Evolutionary conservation across 2,797 vertebrate genomes (phyloP), one percentile per base, ranked within the genome.

Genomic region (Uromys caudimaculatus): DNA sequence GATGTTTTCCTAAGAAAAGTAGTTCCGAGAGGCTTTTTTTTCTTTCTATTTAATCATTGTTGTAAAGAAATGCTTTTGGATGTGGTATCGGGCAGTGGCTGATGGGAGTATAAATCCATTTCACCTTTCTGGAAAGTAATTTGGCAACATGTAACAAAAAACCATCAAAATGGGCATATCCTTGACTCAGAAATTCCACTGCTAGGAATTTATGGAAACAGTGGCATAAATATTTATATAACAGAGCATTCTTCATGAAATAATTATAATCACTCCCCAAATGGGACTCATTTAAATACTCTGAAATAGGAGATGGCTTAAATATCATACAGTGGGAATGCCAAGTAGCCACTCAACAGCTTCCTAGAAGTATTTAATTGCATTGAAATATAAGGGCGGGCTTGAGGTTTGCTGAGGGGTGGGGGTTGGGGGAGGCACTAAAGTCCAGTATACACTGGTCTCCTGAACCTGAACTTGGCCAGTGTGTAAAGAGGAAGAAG

Each of bases 1-100:
- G 97, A 98, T 98, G 97, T 98, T 96, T 96, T 97, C 95, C 86
- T 88, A 69, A 96, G 54, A 60, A 92, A 93, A 95, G 41, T 6
- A 67, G 23, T 54, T 92, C 81, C 50, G 60, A 84, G 77, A 86
- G 76, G 7, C 90, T 91, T 82, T 83, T 86, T 64, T 83, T 54
- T 62, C 90, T 93, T 94, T n/a, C 69, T 67, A 58, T 76, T 90
- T 77, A 93, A 82, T 94, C 32, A n/a, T 89, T 54, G 17, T 91
- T 44, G 19, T 44, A 73, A 58, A 89, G 38, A 73, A 71, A 90
- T 85, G 52, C 73, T 24, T 88, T 97, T 95, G 84, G 71, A 94
- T 95, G 91, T 41, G 56, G 11, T 81, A 71, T 91, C 44, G 19
- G 75, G 16, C 56, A 88, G 50, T 89, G 41, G 79, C 41, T 82